Base-by-base conservation (phyloP, 2,113 vertebrate genomes). In the Ifrita kowaldi region DNA sequence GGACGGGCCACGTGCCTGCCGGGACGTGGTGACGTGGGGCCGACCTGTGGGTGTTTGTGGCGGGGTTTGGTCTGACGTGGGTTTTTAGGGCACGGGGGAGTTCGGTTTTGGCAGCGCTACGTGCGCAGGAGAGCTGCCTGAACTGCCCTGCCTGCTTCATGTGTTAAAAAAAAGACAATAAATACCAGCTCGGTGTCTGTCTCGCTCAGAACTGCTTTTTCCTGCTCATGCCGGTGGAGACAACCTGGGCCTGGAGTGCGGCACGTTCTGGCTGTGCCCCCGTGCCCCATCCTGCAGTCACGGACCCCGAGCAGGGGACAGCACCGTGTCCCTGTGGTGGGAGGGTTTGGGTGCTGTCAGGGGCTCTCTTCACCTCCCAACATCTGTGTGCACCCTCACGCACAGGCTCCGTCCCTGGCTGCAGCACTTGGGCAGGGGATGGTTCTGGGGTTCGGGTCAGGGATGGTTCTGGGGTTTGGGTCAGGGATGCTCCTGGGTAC, bases 211-310 rank as follows among this genome's bases (percentile, higher is more conserved):
- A 74, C 95, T 62, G 96, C 90, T 95, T 97, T 95, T 97, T 96
- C 96, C 96, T 96, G 96, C 94, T 97, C 27, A 0, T 77, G 83
- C 96, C 16, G 79, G 96, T 39, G 88, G 17, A 27, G 90, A 90
- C 96, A 84, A 86, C 83, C 85, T 4, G 1, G 68, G 59, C 79
- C 94, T 2, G 47, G 94, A 76, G 90, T 0, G 3, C 3, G 7
- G 79, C 46, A 13, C 0, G 7, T 35, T 10, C 69, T 37, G 5
- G 41, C 74, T 1, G 2, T 70, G 93, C 3, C 91, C 93, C 65
- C 0, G 4, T 6, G 22, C 39, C 78, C 65, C 0, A 4, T 56
- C 67, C 73, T 57, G 73, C 59, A 64, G 35, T 5, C n/a, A 9
- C 1, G 0, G 47, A 46, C 30, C 85, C 16, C 0, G 0, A 57